Conservation (phyloP, 2,113 vertebrate genomes). For the Ia io region DNA sequence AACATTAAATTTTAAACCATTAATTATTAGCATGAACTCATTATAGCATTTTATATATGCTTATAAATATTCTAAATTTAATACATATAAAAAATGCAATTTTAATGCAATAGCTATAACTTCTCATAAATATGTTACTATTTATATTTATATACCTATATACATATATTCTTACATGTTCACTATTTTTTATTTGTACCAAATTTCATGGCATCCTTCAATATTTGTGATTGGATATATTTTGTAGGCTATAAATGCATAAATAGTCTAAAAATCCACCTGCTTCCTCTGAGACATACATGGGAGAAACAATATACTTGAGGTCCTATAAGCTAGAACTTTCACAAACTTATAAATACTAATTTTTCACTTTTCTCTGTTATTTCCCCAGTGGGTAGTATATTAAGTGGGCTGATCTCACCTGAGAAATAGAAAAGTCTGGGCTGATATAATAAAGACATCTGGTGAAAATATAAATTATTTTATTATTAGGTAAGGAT, state of each 20-base stretch:
- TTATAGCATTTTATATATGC: not conserved
- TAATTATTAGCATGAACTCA: not conserved
- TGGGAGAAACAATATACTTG: not conserved
- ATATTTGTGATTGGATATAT: not conserved
- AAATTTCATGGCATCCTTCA: not conserved
- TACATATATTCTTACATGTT: not conserved
- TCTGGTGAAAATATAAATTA: slow-evolving; percentile 35
- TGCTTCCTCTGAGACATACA: not conserved
- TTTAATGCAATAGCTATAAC: not conserved
- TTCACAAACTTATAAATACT: not conserved
- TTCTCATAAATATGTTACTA: not conserved
- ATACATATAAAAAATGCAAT: not conserved
- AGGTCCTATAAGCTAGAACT: not conserved
- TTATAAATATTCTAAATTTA: not conserved
- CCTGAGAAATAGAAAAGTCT: slow-evolving; percentile 4
- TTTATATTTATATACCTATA: not conserved
- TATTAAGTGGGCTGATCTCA: not conserved
- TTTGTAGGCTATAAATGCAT: not conserved
- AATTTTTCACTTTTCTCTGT: not conserved
- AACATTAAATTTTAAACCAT: not conserved
- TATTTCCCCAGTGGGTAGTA: slow-evolving; percentile 3
- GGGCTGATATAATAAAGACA: slow-evolving; percentile 17
- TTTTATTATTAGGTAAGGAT: slow-evolving; percentile 31
- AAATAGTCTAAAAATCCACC: not conserved
- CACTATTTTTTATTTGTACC: not conserved